Base-by-base conservation (phyloP, 2,113 vertebrate genomes). In the Chamaea fasciata region DNA sequence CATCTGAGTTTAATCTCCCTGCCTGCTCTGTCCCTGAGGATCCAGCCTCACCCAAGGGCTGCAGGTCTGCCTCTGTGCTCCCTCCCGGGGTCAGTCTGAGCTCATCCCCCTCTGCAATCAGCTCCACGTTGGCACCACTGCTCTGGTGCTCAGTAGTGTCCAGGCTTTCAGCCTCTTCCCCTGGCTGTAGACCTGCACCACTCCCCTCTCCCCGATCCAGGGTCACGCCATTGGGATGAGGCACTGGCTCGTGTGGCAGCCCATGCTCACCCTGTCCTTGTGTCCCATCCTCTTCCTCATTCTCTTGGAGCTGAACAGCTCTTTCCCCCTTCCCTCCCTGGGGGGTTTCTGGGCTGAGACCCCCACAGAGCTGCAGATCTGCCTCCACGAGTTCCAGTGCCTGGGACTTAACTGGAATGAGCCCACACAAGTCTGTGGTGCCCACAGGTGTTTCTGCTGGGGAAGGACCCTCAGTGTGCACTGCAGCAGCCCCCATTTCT, bases 361-460 rank as follows among this genome's bases (percentile, higher is more conserved):
- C 8, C 10, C 3, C 30, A 15, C 0, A 0, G 0, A 27, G 35
- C 64, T 60, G 33, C 1, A 1, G 10, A 5, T 52, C 70, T 42
- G 5, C n/a, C n/a, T 78, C 52, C 60, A 23, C 8, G 35, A 20
- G 3, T 60, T 65, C 76, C 76, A 69, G 20, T 20, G 35, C 55
- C 69, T 50, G 69, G 64, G 55, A 39, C 4, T 14, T 17, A 37
- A 27, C 55, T 50, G 75, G 90, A 27, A 78, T 3, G 31, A 67
- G 52, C 53, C 16, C 71, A 53, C 41, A 2, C 7, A 6, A 9
- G 16, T 9, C 60, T 21, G n/a, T 15, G 52, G 52, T 83, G n/a
- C 57, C 46, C 17, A 3, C 42, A 18, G 62, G 24, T 31, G n/a
- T 27, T 91, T 53, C n/a, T 83, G 18, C 65, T 62, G 67, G n/a